Evolutionary conservation across 2,888 invertebrate genomes (phyloP), one percentile per base, ranked within the genome.

Genomic region (Drosophila gaucha): DNA sequence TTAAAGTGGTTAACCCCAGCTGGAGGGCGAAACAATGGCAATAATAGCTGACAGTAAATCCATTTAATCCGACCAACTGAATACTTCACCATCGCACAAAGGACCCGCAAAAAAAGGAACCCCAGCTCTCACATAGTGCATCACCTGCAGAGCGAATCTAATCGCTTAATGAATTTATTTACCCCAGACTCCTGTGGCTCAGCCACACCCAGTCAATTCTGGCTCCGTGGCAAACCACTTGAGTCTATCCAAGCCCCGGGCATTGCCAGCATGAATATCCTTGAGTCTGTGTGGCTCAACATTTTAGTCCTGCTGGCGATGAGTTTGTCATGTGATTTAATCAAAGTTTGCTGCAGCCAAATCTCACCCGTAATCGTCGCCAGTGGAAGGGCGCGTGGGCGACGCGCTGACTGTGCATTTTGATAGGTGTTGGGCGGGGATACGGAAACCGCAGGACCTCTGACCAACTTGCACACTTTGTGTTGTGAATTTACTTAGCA

Each of bases 131-230:
- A 38, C 47, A 38, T 60, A 26, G 58, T 74, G 62, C 62, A 55
- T 51, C 52, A 54, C 63, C 70, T 74, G 62, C 54, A 55, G 51
- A 55, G 66, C 59, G 30, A 33, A 39, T 35, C 66, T 84, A 87
- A 82, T 87, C 75, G 86, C 66, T 87, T 87, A 82, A 84, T 82
- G 87, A 82, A 82, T 84, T 82, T 87, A 87, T 82, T 78, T 82
- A 74, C 66, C 59, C 28, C 38, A 38, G 38, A 31, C 50, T 41
- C 30, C 39, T 22, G 33, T 20, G 10, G 10, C 30, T 20, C 43
- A 30, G 30, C 30, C 28, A 14, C 49, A 30, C 50, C 54, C 52
- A 57, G 55, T 51, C 59, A 50, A 56, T 60, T 44, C 44, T 60
- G 60, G 49, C 56, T 62, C 38, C 30, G 67, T 62, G 80, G 64